Percentiles rank a stretch among this genome's conserved stretches.
phyloP scores from a whole-genome alignment of 92 coral and sea anemone genomes.

The Chrysogorgia sp. region DNA sequence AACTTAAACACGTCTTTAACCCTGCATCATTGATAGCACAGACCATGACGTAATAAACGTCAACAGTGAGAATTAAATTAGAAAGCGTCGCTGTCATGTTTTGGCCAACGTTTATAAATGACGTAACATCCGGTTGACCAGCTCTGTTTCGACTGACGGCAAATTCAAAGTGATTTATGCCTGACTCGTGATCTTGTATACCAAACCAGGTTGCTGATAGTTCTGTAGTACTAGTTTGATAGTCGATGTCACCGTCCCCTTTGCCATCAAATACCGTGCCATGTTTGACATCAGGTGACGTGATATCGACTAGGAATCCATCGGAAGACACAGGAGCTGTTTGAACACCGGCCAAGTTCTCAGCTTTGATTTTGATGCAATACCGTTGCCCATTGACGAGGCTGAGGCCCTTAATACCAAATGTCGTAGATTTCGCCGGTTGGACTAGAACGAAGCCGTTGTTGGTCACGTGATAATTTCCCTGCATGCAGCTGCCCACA shows the following conservation, averaged over 20 bases:
- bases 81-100: constrained; percentile 69
- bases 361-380: constrained; percentile 87
- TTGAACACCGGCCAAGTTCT: constrained; percentile 81
- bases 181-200: constrained; percentile 82
- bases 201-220: constrained; percentile 86
- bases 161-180: constrained; percentile 68
- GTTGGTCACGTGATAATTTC: constrained; percentile 87
- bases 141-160: constrained; percentile 84
- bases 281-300: constrained; percentile 69
- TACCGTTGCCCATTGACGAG: constrained; percentile 93
- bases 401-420: constrained; percentile 54
- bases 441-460: constrained; percentile 66
- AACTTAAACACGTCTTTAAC: constrained; percentile 70
- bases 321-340: constrained; percentile 78
- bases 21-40: constrained; percentile 86
- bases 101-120: constrained; percentile 67
- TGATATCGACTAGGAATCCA: constrained; percentile 83
- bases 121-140: constrained; percentile 68
- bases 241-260: constrained; percentile 78
- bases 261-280: constrained; percentile 87
- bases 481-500: constrained; percentile 81
- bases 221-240: constrained; percentile 65
- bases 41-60: constrained; percentile 80
- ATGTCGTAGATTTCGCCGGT: constrained; percentile 77
- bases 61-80: constrained; percentile 65